A percentile compares a stretch with the other conserved stretches of the same genome.
These are phyloP conservation scores for Tortrix viridana DNA, from an alignment of 2,888 invertebrate species.

Conservation along the genomic window DNA sequence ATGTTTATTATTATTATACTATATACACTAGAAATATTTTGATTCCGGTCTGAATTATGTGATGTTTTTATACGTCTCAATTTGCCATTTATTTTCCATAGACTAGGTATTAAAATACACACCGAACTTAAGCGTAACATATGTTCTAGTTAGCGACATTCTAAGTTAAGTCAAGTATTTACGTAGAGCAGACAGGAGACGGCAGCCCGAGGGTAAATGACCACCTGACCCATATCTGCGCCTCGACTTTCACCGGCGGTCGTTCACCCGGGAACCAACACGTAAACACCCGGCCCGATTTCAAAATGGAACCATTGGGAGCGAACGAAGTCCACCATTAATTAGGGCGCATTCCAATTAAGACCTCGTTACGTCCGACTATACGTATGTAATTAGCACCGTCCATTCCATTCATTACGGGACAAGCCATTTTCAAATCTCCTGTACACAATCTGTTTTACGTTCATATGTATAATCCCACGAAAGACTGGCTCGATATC, in stretches of 20 bases:
- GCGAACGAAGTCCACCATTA: conserved; percentile 69
- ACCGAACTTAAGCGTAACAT: background rate
- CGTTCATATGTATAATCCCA: background rate
- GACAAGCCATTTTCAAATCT: conserved; percentile 19
- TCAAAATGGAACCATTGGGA: conserved; percentile 69
- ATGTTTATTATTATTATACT: no score
- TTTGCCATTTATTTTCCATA: no score
- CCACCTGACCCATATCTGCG: conserved; percentile 80
- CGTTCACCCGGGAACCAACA: conserved; percentile 78
- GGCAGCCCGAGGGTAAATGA: conserved; percentile 78
- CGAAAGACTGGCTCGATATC: background rate
- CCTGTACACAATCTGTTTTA: background rate
- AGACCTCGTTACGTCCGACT: conserved; percentile 70
- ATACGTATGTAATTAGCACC: conserved; percentile 77
- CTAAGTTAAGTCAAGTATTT: conserved; percentile 22
- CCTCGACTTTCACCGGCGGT: conserved; percentile 79
- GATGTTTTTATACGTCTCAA: no score
- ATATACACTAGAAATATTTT: no score
- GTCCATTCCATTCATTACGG: conserved; percentile 50
- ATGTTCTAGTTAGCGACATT: conserved; percentile 1
- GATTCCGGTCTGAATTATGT: no score
- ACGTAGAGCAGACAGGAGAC: conserved; percentile 39
- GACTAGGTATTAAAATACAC: no score
- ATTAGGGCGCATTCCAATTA: conserved; percentile 83
- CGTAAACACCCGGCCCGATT: conserved; percentile 74